phyloP scores from a whole-genome alignment of 2,113 vertebrate genomes.

The Crotalus helleri region DNA sequence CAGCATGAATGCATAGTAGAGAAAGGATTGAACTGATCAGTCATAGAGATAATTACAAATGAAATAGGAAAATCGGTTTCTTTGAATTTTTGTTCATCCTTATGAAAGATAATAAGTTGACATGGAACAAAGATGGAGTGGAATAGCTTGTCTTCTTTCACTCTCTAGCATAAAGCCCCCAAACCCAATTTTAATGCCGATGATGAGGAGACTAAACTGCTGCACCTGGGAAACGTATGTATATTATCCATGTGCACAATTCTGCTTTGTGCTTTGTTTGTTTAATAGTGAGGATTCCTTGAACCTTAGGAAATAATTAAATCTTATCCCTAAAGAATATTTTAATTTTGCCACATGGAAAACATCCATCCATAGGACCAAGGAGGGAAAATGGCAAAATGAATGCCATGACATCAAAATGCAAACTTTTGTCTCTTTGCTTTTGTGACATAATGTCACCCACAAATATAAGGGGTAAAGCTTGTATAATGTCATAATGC shows the following conservation, averaged over 20 bases:
- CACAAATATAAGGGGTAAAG: background rate
- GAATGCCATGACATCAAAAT: background rate
- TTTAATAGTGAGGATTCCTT: background rate
- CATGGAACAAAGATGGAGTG: background rate
- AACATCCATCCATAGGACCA: background rate
- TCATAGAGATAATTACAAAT: background rate
- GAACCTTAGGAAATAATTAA: background rate
- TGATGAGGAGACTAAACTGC: background rate
- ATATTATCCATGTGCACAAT: background rate
- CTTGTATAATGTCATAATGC: background rate
- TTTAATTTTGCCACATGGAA: background rate
- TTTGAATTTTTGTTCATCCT: background rate
- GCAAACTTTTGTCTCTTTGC: background rate
- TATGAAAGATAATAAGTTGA: background rate
- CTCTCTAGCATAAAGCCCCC: conserved; percentile 11
- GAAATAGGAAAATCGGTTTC: background rate
- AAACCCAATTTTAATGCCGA: no score
- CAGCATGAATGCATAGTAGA: background rate
- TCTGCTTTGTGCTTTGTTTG: background rate
- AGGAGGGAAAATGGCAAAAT: background rate
- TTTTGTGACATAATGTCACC: background rate
- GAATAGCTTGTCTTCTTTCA: conserved; percentile 47
- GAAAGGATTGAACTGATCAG: background rate
- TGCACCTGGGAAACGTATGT: background rate
- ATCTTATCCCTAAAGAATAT: background rate